These are phyloP conservation scores for Trichoplusia ni DNA, from an alignment of 1,140 invertebrate species.

Conservation along the genomic window DNA sequence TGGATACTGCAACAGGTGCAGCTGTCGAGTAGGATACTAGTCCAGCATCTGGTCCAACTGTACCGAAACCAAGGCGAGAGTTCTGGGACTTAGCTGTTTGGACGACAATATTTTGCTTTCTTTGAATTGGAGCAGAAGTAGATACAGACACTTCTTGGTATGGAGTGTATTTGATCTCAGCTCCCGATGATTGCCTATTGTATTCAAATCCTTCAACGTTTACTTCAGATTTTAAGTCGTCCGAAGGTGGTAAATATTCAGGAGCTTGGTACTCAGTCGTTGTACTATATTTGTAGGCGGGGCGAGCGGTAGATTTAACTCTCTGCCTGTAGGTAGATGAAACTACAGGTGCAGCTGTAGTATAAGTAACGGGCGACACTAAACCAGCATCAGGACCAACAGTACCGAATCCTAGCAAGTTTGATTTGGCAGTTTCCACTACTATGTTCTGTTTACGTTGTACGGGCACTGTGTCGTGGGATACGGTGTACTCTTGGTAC, in stretches of 20 bases:
- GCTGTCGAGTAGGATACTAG: conserved; percentile 58
- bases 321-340: conserved; percentile 51
- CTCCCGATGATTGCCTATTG: conserved; percentile 34
- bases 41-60: conserved; percentile 67
- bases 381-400: conserved; percentile 76
- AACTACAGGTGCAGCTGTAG: conserved; percentile 49
- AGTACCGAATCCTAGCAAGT: conserved; percentile 75
- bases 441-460: conserved; percentile 70
- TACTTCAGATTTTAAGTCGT: conserved; percentile 38
- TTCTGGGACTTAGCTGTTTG: conserved; percentile 73
- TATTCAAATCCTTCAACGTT: conserved; percentile 47
- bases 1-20: conserved; percentile 45
- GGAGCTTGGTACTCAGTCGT: conserved; percentile 62
- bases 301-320: conserved; percentile 55
- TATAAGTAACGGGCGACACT: conserved; percentile 61
- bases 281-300: conserved; percentile 52
- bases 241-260: conserved; percentile 68
- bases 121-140: conserved; percentile 45
- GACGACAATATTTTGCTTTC: conserved; percentile 73
- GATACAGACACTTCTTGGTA: conserved; percentile 47
- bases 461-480: conserved; percentile 38
- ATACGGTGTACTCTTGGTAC: conserved; percentile 51
- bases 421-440: conserved; percentile 69
- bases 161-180: conserved; percentile 52
- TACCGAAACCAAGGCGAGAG: conserved; percentile 66